Evolutionary conservation across 2,888 invertebrate genomes (phyloP).

Genomic region (Cancer borealis): DNA sequence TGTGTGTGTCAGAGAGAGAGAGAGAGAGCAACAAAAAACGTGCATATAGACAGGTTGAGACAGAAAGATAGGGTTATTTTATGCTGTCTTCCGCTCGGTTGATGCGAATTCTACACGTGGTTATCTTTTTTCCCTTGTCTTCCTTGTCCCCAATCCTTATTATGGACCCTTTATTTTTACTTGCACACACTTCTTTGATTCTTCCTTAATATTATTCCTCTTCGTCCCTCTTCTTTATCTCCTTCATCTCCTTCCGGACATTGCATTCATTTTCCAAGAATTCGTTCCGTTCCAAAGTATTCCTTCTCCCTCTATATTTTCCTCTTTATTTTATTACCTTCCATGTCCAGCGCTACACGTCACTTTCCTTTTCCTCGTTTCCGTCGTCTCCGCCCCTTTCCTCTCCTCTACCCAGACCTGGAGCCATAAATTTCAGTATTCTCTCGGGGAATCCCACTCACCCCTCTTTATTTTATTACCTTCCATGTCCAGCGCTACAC

Average conservation of each 20-base stretch:
- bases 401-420: neutral
- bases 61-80: no score
- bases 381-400: neutral
- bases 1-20: neutral
- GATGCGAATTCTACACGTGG: no score
- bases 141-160: no score
- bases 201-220: neutral
- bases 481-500: neutral
- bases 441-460: neutral
- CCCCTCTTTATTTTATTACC: neutral
- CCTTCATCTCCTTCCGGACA: neutral
- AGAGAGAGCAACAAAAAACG: no score
- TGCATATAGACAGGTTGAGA: no score
- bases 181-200: no score
- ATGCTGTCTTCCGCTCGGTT: no score
- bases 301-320: neutral
- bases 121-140: no score
- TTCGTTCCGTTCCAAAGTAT: neutral
- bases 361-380: neutral
- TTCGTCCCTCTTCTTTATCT: neutral
- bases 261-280: neutral
- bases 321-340: neutral
- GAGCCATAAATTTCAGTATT: neutral
- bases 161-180: no score
- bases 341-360: neutral